These are phyloP conservation scores for silkworm (Bombyx mori) DNA, from an alignment of 1,140 invertebrate genomes.

Conservation along the genomic window ASM3026992v2 NC_085112.1:8493501-8494000, in stretches of 20 bases:
- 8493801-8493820: conserved; percentile 29
- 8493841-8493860: conserved; percentile 28
- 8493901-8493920: conserved; percentile 34
- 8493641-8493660: conserved; percentile 30
- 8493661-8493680: conserved; percentile 27
- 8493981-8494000: no score
- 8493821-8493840: conserved; percentile 35
- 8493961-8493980: background rate
- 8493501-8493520: conserved; percentile 56
- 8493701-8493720: conserved; percentile 20
- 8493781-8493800: conserved; percentile 25
- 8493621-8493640: conserved; percentile 35
- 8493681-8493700: conserved; percentile 24
- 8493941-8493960: conserved; percentile 32
- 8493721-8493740: conserved; percentile 34
- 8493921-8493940: conserved; percentile 34
- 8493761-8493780: conserved; percentile 34
- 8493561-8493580: conserved; percentile 29
- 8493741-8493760: conserved; percentile 56
- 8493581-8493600: conserved; percentile 16
- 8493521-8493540: conserved; percentile 35
- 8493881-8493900: conserved; percentile 17
- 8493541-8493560: conserved; percentile 32
- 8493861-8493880: conserved; percentile 22
- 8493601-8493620: conserved; percentile 20